A percentile compares a stretch with the other conserved stretches of the same genome.
phyloP scores from a whole-genome alignment of 2,888 invertebrate genomes.

The Limnephilus auricula region DNA sequence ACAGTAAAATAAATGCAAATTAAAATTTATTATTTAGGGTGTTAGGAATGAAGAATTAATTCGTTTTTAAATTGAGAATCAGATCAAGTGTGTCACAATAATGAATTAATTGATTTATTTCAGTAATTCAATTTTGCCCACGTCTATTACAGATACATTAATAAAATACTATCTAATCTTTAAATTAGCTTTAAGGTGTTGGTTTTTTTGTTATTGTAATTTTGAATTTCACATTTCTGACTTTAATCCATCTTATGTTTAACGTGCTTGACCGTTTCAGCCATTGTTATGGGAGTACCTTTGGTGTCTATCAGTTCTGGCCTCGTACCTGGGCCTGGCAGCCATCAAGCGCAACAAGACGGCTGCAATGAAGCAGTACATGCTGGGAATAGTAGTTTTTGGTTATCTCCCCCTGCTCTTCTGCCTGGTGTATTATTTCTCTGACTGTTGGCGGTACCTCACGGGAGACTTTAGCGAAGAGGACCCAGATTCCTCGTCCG shows the following conservation, averaged over 20 bases:
- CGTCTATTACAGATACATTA: no score
- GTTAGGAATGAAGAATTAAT: no score
- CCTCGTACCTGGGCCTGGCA: slow-evolving; percentile 90
- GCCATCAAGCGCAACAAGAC: slow-evolving; percentile 92
- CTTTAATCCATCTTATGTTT: background rate
- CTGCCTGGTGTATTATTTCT: slow-evolving; percentile 88
- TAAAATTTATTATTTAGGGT: no score
- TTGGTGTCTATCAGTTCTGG: slow-evolving; percentile 90
- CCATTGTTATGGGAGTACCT: slow-evolving; percentile 96
- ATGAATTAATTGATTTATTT: no score
- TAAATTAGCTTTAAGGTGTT: background rate
- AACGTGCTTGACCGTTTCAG: slow-evolving; percentile 73
- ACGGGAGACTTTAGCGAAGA: slow-evolving; percentile 70
- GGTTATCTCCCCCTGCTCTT: slow-evolving; percentile 90
- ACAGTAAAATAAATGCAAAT: no score
- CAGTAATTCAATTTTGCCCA: no score
- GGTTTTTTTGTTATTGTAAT: background rate
- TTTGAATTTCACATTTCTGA: background rate
- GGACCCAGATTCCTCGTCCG: slow-evolving; percentile 69
- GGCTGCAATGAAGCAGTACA: slow-evolving; percentile 86
- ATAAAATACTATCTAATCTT: no score
- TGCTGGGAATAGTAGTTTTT: slow-evolving; percentile 87
- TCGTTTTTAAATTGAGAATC: no score
- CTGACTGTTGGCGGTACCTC: slow-evolving; percentile 90
- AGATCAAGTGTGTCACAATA: no score